Evolutionary conservation across 2,113 vertebrate genomes (phyloP), one percentile per base, ranked within the genome.

Genomic region (Himantopus leucocephalus): DNA sequence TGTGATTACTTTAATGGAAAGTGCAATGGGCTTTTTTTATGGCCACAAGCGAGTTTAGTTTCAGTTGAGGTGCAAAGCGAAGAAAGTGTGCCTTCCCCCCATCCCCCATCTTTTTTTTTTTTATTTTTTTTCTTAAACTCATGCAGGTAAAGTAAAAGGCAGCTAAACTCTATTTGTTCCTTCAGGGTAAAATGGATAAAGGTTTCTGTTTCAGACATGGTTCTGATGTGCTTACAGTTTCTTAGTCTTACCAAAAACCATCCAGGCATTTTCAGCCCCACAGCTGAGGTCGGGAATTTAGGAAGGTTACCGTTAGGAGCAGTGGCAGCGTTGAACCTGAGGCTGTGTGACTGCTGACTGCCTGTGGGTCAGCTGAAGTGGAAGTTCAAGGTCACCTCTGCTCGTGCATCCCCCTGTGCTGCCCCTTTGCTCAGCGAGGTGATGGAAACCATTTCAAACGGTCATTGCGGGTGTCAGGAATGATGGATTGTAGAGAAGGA

Each of bases 401-500:
- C 27, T 67, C 41, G 35, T 58, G 43, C 72, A 37, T 55, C 59
- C 39, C 43, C 66, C 72, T 64, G 73, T 39, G 71, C 80, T 82
- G 55, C 81, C 91, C 72, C 12, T 71, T 81, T 76, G 50, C 79
- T 81, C 47, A 68, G 59, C 67, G 84, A 96, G 94, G 94, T 92
- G 90, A 82, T 73, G 67, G 71, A 83, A 85, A 47, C 53, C 62
- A 43, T 63, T 85, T 59, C 9, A 14, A 74, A 66, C 82, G 91
- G 94, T 75, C 82, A 72, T 89, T 88, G 79, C 30, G 8, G 30
- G 43, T 88, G 92, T 96, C 91, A 73, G 4, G 70, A 68, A 66
- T 97, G 97, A 97, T 96, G 60, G 96, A 98, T 97, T 95, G 76
- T 56, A 43, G 66, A 87, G 62, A 76, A 47, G 71, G 81, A 93